A percentile compares a stretch with the other conserved stretches of the same genome.
Conservation (phyloP, 2,113 vertebrate species). For the Scopus umbretta region DNA sequence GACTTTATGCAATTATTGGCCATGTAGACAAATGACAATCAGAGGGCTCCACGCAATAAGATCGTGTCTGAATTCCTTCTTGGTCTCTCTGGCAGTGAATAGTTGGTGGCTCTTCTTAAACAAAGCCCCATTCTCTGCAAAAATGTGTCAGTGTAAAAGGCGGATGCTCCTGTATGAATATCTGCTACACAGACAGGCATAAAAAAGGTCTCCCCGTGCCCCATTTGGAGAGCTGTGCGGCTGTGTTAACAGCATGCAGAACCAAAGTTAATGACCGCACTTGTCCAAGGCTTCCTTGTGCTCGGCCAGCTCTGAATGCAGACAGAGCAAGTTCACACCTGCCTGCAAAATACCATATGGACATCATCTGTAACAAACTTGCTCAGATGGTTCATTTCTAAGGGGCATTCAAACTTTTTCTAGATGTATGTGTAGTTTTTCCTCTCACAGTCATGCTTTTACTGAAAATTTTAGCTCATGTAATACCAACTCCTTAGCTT, state of each 20-base stretch:
- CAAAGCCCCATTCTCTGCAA: slow-evolving; percentile 34
- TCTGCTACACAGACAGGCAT: neutral
- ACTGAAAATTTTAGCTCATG: slow-evolving; percentile 22
- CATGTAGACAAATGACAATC: neutral
- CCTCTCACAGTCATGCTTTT: slow-evolving; percentile 25
- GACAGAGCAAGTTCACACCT: slow-evolving; percentile 55
- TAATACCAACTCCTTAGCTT: neutral
- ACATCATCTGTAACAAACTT: slow-evolving; percentile 19
- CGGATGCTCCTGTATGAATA: neutral
- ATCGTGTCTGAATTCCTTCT: neutral
- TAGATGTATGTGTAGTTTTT: neutral
- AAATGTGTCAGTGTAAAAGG: neutral
- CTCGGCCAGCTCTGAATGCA: slow-evolving; percentile 14
- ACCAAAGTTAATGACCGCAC: neutral
- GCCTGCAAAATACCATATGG: slow-evolving; percentile 51
- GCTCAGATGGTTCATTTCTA: slow-evolving; percentile 43
- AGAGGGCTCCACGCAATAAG: neutral
- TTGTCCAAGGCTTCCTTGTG: slow-evolving; percentile 44
- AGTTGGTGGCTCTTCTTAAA: neutral
- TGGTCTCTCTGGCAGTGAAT: neutral
- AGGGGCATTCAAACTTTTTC: slow-evolving; percentile 5
- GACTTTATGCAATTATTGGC: neutral
- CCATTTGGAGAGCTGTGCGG: neutral
- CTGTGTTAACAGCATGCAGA: slow-evolving; percentile 16
- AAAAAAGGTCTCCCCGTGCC: neutral